phyloP scores from a whole-genome alignment of 2,113 vertebrate genomes.

The Nematolebias whitei region DNA sequence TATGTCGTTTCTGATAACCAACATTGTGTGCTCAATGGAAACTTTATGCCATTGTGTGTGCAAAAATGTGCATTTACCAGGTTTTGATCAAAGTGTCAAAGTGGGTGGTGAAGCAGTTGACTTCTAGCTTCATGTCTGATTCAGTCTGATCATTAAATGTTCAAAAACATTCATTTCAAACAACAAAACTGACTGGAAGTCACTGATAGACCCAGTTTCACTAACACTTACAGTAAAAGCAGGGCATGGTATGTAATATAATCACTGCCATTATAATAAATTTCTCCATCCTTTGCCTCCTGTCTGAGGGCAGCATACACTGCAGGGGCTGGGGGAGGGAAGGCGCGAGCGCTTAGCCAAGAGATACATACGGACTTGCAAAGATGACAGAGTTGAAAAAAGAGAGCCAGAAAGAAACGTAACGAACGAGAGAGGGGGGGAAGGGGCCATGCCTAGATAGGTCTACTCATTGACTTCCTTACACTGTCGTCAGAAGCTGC shows the following conservation, averaged over 20 bases:
- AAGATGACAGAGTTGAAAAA: conserved; percentile 70
- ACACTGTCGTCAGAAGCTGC: conserved; percentile 88
- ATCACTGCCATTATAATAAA: conserved; percentile 20
- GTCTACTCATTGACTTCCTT: conserved; percentile 84
- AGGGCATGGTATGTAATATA: conserved; percentile 30
- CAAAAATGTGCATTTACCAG: conserved; percentile 11
- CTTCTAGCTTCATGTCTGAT: neutral
- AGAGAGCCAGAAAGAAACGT: conserved; percentile 68
- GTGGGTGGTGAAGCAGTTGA: conserved; percentile 7
- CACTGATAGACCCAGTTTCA: conserved; percentile 62
- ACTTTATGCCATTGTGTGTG: conserved; percentile 20
- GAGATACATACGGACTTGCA: conserved; percentile 77
- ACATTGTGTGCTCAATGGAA: conserved; percentile 15
- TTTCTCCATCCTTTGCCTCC: conserved; percentile 74
- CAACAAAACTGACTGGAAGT: conserved; percentile 62
- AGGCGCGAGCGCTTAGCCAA: conserved; percentile 71
- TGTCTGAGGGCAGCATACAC: conserved; percentile 77
- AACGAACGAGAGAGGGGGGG: conserved; percentile 57
- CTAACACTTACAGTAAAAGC: conserved; percentile 16
- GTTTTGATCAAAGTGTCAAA: conserved; percentile 22
- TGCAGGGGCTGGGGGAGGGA: conserved; percentile 69
- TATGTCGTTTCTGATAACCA: conserved; percentile 46
- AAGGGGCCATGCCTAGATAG: conserved; percentile 88
- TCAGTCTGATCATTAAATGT: conserved; percentile 30
- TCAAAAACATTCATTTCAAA: conserved; percentile 60